These are phyloP conservation scores for Leptinotarsa tumamoca DNA, from an alignment of 2,888 invertebrate species.

Conservation along the genomic window DNA sequence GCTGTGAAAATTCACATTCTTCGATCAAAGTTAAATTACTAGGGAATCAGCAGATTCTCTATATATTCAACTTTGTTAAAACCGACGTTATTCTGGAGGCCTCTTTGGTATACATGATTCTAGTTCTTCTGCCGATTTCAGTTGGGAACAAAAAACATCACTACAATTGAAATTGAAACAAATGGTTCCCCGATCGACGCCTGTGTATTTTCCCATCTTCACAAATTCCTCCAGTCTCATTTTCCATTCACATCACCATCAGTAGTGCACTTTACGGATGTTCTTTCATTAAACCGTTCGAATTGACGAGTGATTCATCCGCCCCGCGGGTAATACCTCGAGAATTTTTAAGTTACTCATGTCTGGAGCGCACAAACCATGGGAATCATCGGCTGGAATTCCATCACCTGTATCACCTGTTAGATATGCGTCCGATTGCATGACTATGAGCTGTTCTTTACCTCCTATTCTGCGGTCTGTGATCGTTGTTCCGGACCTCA, in stretches of 20 bases:
- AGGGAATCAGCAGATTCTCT: too few relatives aligned
- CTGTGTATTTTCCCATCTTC: not conserved
- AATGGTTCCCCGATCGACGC: not conserved
- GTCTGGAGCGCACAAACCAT: not conserved
- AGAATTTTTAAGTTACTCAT: slow-evolving; percentile 2
- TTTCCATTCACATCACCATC: not conserved
- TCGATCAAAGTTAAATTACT: too few relatives aligned
- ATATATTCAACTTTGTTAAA: too few relatives aligned
- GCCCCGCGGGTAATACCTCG: not conserved
- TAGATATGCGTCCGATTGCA: slow-evolving; percentile 9
- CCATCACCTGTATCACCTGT: slow-evolving; percentile 6
- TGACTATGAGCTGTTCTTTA: not conserved
- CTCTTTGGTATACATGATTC: too few relatives aligned
- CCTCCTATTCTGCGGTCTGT: not conserved
- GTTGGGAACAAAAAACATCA: too few relatives aligned
- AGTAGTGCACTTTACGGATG: not conserved
- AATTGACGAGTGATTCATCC: slow-evolving; percentile 6
- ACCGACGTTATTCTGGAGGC: too few relatives aligned
- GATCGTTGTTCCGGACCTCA: not conserved
- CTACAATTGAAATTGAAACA: too few relatives aligned
- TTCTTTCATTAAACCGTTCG: not conserved
- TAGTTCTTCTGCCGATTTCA: too few relatives aligned
- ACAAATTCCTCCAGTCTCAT: not conserved
- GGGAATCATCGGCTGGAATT: slow-evolving; percentile 10
- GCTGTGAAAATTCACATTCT: too few relatives aligned